A percentile compares a stretch with the other conserved stretches of the same genome.
These are phyloP conservation scores for Thumatha senex DNA, from an alignment of 2,888 invertebrate species.

Conservation along the genomic window DNA sequence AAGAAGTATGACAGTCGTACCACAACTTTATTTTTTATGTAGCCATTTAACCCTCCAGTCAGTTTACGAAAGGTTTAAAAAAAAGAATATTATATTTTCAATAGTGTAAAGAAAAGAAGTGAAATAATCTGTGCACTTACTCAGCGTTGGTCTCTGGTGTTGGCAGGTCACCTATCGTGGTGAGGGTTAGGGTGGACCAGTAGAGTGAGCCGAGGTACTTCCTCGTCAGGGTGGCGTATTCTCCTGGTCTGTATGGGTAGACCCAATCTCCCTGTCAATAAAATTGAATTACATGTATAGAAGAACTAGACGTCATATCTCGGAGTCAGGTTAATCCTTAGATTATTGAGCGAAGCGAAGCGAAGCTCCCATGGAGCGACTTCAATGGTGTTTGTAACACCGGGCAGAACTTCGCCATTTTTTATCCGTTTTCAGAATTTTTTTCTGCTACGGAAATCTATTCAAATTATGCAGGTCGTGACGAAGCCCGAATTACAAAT, in stretches of 20 bases:
- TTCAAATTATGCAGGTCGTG: too few species aligned
- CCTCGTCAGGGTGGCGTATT: constrained; percentile 94
- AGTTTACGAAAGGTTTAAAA: not conserved
- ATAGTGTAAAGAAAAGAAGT: not conserved
- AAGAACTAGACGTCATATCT: not conserved
- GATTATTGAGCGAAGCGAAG: not conserved
- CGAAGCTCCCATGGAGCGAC: too few species aligned
- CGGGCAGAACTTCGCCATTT: too few species aligned
- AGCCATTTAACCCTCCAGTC: constrained; percentile 10
- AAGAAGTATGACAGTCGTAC: too few species aligned
- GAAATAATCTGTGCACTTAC: constrained; percentile 85
- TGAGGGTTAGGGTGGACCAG: constrained; percentile 97
- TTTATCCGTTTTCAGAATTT: too few species aligned
- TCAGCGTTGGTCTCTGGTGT: constrained; percentile 98
- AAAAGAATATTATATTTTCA: not conserved
- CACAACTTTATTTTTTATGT: not conserved
- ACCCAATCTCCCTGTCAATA: constrained; percentile 91
- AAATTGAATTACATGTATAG: not conserved
- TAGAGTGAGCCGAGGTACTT: constrained; percentile 97
- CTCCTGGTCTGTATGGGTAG: constrained; percentile 93
- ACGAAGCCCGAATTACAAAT: too few species aligned
- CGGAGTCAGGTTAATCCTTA: not conserved
- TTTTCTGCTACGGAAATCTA: too few species aligned
- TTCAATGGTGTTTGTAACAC: too few species aligned
- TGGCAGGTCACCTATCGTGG: constrained; percentile 97